Percentiles rank a stretch among this genome's conserved stretches.
Evolutionary conservation across 2,797 vertebrate genomes (phyloP).

Genomic region (Neomorphus geoffroyi): DNA sequence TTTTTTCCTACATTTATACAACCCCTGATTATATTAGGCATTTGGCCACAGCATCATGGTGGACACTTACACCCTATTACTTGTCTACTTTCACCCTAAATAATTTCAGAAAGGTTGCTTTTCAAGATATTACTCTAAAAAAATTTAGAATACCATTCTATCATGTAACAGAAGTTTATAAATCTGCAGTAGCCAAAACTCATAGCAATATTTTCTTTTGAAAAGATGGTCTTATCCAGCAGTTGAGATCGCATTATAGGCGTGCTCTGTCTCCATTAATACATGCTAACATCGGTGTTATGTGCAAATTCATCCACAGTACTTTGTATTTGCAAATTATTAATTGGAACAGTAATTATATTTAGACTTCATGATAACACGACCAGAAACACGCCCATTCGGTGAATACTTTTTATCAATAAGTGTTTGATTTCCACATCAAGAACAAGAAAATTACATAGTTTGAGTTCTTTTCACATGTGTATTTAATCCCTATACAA

Average conservation of each 20-base stretch:
- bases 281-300: accelerated
- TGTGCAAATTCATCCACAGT: not conserved
- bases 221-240: not conserved
- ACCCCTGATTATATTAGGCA: not conserved
- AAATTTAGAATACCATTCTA: not conserved
- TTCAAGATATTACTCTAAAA: not conserved
- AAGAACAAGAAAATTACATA: not conserved
- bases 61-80: not conserved
- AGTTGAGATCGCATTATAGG: not conserved
- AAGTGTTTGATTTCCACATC: not conserved
- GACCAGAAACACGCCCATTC: not conserved
- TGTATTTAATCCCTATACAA: not conserved
- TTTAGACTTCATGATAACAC: not conserved
- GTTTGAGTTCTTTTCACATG: not conserved
- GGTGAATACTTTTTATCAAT: not conserved
- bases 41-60: not conserved
- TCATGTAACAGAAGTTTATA: not conserved
- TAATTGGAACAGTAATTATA: not conserved
- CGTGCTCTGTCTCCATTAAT: not conserved
- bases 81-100: not conserved
- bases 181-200: not conserved
- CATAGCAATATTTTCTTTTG: not conserved
- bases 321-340: not conserved
- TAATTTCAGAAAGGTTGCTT: not conserved
- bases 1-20: not conserved